These are phyloP conservation scores for Harpegnathos saltator DNA, from an alignment of 1,140 invertebrate genomes.

Conservation along the genomic window DNA sequence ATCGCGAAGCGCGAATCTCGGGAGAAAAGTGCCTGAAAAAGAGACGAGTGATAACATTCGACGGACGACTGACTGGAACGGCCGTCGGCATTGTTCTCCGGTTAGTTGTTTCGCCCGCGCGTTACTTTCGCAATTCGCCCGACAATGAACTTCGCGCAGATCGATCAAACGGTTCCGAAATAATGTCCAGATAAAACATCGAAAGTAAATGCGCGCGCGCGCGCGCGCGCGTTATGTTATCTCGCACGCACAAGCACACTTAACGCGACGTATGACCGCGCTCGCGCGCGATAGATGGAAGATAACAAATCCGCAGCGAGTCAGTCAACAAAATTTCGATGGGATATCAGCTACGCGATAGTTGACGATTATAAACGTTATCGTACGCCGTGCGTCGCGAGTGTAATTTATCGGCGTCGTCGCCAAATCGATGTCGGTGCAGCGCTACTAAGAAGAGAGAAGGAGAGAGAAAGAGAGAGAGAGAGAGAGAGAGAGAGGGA, in stretches of 20 bases:
- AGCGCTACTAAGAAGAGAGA: background rate
- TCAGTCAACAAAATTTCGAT: slow-evolving; percentile 38
- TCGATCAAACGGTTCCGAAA: background rate
- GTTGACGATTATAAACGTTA: slow-evolving; percentile 26
- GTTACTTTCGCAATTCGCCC: background rate
- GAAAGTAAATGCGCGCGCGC: background rate
- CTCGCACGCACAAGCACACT: background rate
- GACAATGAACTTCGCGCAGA: background rate
- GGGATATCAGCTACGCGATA: slow-evolving; percentile 30
- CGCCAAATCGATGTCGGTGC: background rate
- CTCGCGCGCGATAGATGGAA: background rate
- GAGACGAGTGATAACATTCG: too few species aligned
- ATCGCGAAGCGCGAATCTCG: background rate
- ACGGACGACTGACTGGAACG: too few species aligned
- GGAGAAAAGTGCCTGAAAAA: too few species aligned
- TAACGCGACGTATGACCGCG: slow-evolving; percentile 20
- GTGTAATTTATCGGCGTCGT: slow-evolving; percentile 33
- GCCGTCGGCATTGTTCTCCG: too few species aligned
- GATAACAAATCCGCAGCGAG: slow-evolving; percentile 28
- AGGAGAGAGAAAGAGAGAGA: too few species aligned
- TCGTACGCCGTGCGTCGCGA: slow-evolving; percentile 25
- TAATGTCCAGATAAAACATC: slow-evolving; percentile 8
- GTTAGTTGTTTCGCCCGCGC: background rate
- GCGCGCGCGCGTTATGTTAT: too few species aligned
- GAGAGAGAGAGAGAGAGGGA: too few species aligned